phyloP scores from a whole-genome alignment of 2,888 invertebrate genomes.

The Philonicus albiceps region DNA sequence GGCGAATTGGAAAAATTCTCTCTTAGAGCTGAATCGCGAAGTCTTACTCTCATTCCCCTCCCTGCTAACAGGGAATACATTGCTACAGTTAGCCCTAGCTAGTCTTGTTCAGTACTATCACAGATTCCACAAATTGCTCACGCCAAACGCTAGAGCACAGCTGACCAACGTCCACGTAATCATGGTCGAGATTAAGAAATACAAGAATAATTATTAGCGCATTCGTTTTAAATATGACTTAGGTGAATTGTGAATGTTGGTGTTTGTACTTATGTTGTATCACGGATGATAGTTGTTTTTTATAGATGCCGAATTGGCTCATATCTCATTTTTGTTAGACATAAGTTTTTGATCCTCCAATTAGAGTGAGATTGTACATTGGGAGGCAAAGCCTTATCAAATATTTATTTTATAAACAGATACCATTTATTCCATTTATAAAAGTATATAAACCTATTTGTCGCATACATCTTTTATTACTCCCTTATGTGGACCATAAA shows the following conservation, averaged over 20 bases:
- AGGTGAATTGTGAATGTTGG: not conserved
- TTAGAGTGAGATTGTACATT: not conserved
- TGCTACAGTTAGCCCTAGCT: conserved; percentile 92
- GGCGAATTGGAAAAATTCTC: conserved; percentile 91
- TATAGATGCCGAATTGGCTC: not conserved
- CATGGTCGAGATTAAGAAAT: conserved; percentile 99
- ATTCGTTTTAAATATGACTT: not conserved
- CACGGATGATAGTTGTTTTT: not conserved
- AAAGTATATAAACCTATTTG: not conserved
- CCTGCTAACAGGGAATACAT: conserved; percentile 91
- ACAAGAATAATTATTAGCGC: conserved; percentile 89
- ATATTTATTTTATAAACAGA: not conserved
- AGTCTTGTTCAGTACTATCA: conserved; percentile 98
- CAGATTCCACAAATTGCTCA: conserved; percentile 92
- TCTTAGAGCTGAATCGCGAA: conserved; percentile 94
- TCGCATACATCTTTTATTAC: not conserved
- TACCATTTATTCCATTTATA: not conserved
- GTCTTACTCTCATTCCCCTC: conserved; percentile 95
- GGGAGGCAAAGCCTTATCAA: not conserved
- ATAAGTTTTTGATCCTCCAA: not conserved
- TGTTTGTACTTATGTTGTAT: not conserved
- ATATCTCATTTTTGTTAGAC: not conserved
- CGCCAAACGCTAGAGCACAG: conserved; percentile 84
- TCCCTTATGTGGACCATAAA: not conserved
- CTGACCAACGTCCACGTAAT: conserved; percentile 97